Conservation (phyloP, 1,140 invertebrate species). For the Trichomalopsis sarcophagae region DNA sequence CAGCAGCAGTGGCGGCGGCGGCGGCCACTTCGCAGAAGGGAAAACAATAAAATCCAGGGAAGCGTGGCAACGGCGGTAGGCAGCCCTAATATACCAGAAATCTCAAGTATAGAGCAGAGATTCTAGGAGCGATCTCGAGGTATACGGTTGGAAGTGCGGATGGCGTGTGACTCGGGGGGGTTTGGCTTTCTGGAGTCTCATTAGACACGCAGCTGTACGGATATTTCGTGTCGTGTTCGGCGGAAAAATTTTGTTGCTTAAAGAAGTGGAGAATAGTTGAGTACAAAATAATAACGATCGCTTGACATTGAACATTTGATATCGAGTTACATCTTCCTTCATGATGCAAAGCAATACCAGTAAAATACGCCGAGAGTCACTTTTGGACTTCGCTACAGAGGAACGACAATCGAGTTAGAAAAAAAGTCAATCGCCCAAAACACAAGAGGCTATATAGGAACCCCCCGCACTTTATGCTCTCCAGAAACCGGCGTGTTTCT, state of each 20-base stretch:
- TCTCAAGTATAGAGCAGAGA: too few species aligned
- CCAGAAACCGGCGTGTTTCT: neutral
- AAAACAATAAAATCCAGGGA: conserved; percentile 42
- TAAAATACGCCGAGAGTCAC: too few species aligned
- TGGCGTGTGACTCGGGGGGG: neutral
- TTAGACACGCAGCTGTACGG: neutral
- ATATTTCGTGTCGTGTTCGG: neutral
- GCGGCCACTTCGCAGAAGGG: conserved; percentile 23
- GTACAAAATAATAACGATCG: too few species aligned
- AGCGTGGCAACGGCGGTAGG: neutral
- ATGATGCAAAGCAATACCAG: too few species aligned
- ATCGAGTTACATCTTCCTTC: too few species aligned
- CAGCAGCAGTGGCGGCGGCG: neutral
- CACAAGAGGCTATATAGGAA: neutral
- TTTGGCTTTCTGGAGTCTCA: neutral
- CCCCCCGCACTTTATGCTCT: neutral
- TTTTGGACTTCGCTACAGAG: too few species aligned
- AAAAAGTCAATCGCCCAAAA: neutral
- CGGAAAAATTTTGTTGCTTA: too few species aligned
- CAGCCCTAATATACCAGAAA: neutral
- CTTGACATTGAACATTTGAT: too few species aligned
- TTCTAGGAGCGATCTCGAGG: too few species aligned
- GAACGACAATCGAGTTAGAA: neutral
- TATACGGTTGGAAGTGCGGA: neutral
- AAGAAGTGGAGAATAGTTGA: too few species aligned